phyloP scores from a whole-genome alignment of 2,888 invertebrate genomes.

The Chalcosyrphus nemorum region DNA sequence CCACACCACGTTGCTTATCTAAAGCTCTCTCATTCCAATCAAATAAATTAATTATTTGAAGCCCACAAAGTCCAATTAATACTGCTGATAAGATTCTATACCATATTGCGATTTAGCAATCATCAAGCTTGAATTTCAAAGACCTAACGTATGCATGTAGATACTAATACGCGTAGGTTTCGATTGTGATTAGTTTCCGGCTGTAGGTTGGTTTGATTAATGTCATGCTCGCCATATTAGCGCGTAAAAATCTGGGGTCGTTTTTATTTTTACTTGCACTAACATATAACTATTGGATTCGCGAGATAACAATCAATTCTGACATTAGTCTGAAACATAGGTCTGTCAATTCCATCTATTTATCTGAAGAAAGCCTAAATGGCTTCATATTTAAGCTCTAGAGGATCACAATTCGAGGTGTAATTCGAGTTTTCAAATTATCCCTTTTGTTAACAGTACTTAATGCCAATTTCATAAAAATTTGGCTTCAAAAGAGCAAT shows the following conservation, averaged over 20 bases:
- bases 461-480: too few relatives aligned
- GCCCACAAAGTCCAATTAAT: slow-evolving; percentile 36
- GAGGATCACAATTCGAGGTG: too few relatives aligned
- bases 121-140: neutral
- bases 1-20: slow-evolving; percentile 22
- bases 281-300: too few relatives aligned
- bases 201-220: neutral
- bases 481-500: too few relatives aligned
- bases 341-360: too few relatives aligned
- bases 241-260: neutral
- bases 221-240: slow-evolving; percentile 20
- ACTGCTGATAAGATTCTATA: slow-evolving; percentile 35
- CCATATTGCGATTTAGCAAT: neutral
- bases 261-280: neutral
- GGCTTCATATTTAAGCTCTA: too few relatives aligned
- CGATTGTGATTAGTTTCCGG: neutral
- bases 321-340: too few relatives aligned
- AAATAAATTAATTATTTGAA: slow-evolving; percentile 24
- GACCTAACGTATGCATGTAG: neutral
- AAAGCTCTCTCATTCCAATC: neutral
- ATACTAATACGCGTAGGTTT: neutral
- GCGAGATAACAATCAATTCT: too few relatives aligned
- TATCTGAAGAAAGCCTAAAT: too few relatives aligned
- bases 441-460: too few relatives aligned
- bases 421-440: too few relatives aligned